These are phyloP conservation scores for Drosophila formosana DNA, from an alignment of 2,888 invertebrate species.

Conservation along the genomic window DNA sequence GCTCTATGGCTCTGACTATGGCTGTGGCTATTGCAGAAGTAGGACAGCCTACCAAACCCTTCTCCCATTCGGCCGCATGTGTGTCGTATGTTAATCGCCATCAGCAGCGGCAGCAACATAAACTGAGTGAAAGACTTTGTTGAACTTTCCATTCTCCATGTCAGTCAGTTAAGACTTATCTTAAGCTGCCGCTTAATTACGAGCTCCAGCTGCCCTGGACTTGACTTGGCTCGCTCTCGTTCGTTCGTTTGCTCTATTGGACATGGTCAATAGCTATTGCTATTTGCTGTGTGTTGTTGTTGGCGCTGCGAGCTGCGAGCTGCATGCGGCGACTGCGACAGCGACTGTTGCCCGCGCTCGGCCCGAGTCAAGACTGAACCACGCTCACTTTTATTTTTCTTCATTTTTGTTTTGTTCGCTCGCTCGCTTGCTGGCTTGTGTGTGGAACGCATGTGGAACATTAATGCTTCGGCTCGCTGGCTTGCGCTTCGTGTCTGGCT, in stretches of 20 bases:
- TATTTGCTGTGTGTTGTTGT: conserved; percentile 31
- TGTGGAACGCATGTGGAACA: conserved; percentile 69
- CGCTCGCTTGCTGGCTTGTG: background rate
- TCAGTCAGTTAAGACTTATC: conserved; percentile 63
- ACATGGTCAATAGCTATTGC: conserved; percentile 10
- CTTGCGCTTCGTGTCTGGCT: conserved; percentile 1
- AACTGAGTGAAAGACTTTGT: conserved; percentile 70
- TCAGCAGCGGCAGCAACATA: conserved; percentile 38
- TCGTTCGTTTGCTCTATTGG: conserved; percentile 12
- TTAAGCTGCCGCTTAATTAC: conserved; percentile 66
- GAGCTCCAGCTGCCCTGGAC: conserved; percentile 53
- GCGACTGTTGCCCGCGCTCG: conserved; percentile 21
- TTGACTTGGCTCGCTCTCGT: conserved; percentile 8
- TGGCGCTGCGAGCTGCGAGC: conserved; percentile 56
- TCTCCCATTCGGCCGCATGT: conserved; percentile 63
- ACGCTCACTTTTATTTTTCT: conserved; percentile 68
- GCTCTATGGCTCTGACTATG: conserved; percentile 1
- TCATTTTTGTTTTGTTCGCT: conserved; percentile 18
- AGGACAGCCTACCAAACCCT: conserved; percentile 71
- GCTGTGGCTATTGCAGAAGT: conserved; percentile 45
- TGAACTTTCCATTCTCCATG: conserved; percentile 74
- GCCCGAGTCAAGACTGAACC: conserved; percentile 19
- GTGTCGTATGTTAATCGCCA: conserved; percentile 71
- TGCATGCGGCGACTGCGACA: conserved; percentile 57
- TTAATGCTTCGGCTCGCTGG: conserved; percentile 28